Evolutionary conservation across 2,888 invertebrate genomes (phyloP), one percentile per base, ranked within the genome.

Genomic region (Papilio demoleus): DNA sequence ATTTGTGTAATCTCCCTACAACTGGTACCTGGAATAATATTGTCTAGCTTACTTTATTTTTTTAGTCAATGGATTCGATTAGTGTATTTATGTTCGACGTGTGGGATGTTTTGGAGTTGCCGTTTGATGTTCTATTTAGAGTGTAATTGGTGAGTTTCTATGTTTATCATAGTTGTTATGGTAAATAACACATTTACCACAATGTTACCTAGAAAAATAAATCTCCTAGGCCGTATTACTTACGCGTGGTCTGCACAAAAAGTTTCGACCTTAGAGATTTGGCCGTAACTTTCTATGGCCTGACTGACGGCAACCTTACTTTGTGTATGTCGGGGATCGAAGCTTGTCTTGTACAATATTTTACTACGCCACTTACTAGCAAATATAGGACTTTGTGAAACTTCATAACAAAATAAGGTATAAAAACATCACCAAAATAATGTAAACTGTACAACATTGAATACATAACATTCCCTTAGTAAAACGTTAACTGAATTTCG

Each of bases 41-140:
- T 77, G 74, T 78, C 70, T 72, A 74, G 72, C 75, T 74, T 73
- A 73, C 77, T 75, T 77, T 80, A 79, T 82, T 79, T 82, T 77
- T 74, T 72, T 77, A 76, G 72, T 77, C 75, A 78, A 76, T 76
- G 72, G 70, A 71, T 75, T 79, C 80, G 80, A 83, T 83, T 82
- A 81, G 73, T 76, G 67, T 72, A 71, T 67, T 72, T 73, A 71
- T 68, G 68, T 60, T 64, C 71, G n/a, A 38, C 64, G 47, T 58
- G 40, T 64, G 22, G 45, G 22, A 34, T 12, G 45, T 40, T 17
- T 31, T 38, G 22, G 38, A 53, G 56, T 53, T 62, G 31, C 17
- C 53, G 58, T 47, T 59, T 64, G 27, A 63, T 45, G 31, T 47
- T 40, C 58, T 47, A 34, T 68, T 68, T 64, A 0, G 14, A 56